phyloP scores from a whole-genome alignment of 2,113 vertebrate genomes.

The Cavia porcellus region DNA sequence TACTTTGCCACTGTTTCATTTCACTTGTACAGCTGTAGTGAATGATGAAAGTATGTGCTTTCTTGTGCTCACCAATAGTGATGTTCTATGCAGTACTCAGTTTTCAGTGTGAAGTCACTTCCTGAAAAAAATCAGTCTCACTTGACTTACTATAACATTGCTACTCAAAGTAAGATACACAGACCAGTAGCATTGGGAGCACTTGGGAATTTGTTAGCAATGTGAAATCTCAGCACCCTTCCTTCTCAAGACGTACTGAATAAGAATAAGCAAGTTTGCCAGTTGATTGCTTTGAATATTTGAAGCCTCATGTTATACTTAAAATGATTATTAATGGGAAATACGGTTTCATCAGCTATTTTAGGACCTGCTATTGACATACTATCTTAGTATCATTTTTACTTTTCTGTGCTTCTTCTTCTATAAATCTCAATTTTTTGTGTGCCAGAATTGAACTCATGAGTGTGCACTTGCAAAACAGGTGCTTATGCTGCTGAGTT shows the following conservation, averaged over 20 bases:
- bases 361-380: not conserved
- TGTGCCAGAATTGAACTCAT: too few species aligned
- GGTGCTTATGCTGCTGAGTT: too few species aligned
- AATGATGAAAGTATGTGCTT: not conserved
- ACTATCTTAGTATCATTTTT: not conserved
- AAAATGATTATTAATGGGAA: not conserved
- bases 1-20: not conserved
- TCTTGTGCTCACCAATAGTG: not conserved
- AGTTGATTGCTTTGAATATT: not conserved
- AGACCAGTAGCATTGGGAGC: not conserved
- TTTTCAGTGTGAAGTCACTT: not conserved
- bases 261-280: not conserved
- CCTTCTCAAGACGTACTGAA: not conserved
- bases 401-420: not conserved
- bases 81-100: not conserved
- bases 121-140: not conserved
- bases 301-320: not conserved
- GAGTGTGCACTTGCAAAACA: too few species aligned
- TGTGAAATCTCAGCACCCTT: not conserved
- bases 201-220: not conserved
- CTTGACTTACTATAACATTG: not conserved
- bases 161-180: not conserved
- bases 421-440: not conserved
- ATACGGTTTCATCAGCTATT: not conserved
- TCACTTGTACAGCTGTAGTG: not conserved